A percentile compares a stretch with the other conserved stretches of the same genome.
Evolutionary conservation across 2,888 invertebrate genomes (phyloP).

Genomic region (Gryllus longicercus): DNA sequence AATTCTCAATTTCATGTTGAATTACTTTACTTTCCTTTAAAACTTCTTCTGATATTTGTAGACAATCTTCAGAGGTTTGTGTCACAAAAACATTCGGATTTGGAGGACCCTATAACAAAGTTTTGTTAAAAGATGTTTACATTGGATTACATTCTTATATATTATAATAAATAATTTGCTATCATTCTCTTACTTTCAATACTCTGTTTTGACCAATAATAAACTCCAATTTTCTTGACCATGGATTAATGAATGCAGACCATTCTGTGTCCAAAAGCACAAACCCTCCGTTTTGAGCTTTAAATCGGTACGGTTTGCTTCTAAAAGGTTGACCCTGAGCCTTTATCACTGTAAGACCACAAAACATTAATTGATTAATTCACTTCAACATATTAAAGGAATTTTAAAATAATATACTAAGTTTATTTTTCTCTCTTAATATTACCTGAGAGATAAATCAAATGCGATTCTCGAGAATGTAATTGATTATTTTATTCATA

Average conservation of each 20-base stretch:
- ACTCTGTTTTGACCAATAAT: slow-evolving; percentile 81
- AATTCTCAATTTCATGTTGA: slow-evolving; percentile 63
- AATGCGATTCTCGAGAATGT: too few relatives aligned
- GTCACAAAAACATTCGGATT: slow-evolving; percentile 71
- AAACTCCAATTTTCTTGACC: slow-evolving; percentile 86
- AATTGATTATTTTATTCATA: too few relatives aligned
- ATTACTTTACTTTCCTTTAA: slow-evolving; percentile 58
- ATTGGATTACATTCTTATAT: not conserved
- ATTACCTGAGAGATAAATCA: too few relatives aligned
- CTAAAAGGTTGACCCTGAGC: slow-evolving; percentile 67
- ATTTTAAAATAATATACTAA: too few relatives aligned
- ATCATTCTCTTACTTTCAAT: slow-evolving; percentile 56
- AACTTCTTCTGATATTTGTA: slow-evolving; percentile 58
- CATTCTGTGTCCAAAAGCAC: slow-evolving; percentile 86
- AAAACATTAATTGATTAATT: slow-evolving; percentile 33
- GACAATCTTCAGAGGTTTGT: slow-evolving; percentile 43
- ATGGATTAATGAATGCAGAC: slow-evolving; percentile 90
- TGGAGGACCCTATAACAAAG: slow-evolving; percentile 61
- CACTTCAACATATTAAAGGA: too few relatives aligned
- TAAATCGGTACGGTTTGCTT: slow-evolving; percentile 74
- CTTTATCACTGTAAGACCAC: slow-evolving; percentile 58
- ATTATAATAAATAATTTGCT: slow-evolving; percentile 19
- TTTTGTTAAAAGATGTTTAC: too few relatives aligned
- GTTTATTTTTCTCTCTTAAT: too few relatives aligned
- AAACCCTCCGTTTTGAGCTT: slow-evolving; percentile 78